Evolutionary conservation across 2,888 invertebrate species (phyloP).

Genomic region (Tridacna gigas): DNA sequence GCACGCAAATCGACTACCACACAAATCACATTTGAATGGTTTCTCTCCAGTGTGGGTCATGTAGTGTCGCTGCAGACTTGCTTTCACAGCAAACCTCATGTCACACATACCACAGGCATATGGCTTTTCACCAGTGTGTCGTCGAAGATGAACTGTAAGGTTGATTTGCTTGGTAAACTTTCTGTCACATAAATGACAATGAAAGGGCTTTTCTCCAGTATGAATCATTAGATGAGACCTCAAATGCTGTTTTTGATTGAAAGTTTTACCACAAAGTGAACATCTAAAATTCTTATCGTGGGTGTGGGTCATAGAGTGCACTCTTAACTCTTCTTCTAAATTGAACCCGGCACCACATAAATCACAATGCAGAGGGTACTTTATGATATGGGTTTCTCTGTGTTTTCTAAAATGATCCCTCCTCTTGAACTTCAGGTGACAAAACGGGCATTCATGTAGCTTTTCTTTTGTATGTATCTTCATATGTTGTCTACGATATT

Average conservation of each 20-base stretch:
- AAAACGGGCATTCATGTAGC: slow-evolving; percentile 6
- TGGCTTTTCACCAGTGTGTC: slow-evolving; percentile 25
- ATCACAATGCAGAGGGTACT: slow-evolving; percentile 27
- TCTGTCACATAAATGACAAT: slow-evolving; percentile 18
- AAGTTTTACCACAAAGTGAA: slow-evolving; percentile 19
- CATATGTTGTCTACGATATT: slow-evolving; percentile 47
- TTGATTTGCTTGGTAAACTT: slow-evolving; percentile 23
- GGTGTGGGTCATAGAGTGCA: slow-evolving; percentile 18
- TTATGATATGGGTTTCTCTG: slow-evolving; percentile 25
- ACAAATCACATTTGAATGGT: slow-evolving; percentile 18
- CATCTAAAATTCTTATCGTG: slow-evolving; percentile 26
- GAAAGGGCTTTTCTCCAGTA: slow-evolving; percentile 23
- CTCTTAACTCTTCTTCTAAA: slow-evolving; percentile 18
- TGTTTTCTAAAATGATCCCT: slow-evolving; percentile 18
- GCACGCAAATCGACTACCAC: slow-evolving; percentile 17
- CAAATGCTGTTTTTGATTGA: slow-evolving; percentile 27
- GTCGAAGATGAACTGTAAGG: slow-evolving; percentile 2
- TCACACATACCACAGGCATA: slow-evolving; percentile 22
- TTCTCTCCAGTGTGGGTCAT: slow-evolving; percentile 27
- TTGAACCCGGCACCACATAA: slow-evolving; percentile 28
- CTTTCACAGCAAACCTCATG: slow-evolving; percentile 19
- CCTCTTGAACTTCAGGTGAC: slow-evolving; percentile 2
- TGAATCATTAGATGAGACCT: slow-evolving; percentile 20
- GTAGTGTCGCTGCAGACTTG: slow-evolving; percentile 12
- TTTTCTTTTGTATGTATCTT: slow-evolving; percentile 32